Evolutionary conservation across 2,113 vertebrate genomes (phyloP).

Genomic region (Embiotoca jacksoni): DNA sequence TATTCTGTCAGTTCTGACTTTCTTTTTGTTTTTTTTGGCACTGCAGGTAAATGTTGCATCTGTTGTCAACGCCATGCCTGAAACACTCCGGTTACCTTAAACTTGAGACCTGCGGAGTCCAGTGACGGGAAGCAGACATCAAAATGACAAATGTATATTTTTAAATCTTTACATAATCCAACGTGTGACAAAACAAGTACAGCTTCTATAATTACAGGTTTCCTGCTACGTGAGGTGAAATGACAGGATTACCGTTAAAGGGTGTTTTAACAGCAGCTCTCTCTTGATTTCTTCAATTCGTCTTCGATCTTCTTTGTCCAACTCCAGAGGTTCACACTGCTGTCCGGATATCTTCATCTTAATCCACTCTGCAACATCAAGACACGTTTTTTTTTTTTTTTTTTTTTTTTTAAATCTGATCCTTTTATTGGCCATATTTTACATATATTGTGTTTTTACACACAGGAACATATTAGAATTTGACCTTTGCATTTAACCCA

Average conservation of each 20-base stretch:
- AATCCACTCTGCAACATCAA: constrained; percentile 84
- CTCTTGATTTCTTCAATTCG: constrained; percentile 89
- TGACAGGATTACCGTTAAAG: constrained; percentile 79
- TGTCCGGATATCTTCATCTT: constrained; percentile 84
- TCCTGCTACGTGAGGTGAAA: not conserved
- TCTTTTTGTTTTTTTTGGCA: not conserved
- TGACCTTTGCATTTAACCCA: no score
- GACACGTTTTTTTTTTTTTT: not conserved
- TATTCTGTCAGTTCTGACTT: no score
- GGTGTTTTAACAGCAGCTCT: constrained; percentile 81
- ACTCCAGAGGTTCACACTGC: constrained; percentile 76
- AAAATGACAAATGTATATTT: constrained; percentile 34
- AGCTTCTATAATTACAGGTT: not conserved
- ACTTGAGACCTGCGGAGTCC: constrained; percentile 30
- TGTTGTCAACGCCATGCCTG: constrained; percentile 30
- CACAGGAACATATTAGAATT: no score
- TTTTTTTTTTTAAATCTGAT: no score
- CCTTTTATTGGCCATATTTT: no score
- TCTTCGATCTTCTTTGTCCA: constrained; percentile 84
- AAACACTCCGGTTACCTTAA: constrained; percentile 65
- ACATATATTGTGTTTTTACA: no score
- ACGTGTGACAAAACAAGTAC: not conserved
- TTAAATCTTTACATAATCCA: not conserved
- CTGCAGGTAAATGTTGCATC: not conserved
- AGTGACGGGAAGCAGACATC: constrained; percentile 16